Evolutionary conservation across 1,140 invertebrate species (phyloP).

Genomic region (Eueides isabella): DNA sequence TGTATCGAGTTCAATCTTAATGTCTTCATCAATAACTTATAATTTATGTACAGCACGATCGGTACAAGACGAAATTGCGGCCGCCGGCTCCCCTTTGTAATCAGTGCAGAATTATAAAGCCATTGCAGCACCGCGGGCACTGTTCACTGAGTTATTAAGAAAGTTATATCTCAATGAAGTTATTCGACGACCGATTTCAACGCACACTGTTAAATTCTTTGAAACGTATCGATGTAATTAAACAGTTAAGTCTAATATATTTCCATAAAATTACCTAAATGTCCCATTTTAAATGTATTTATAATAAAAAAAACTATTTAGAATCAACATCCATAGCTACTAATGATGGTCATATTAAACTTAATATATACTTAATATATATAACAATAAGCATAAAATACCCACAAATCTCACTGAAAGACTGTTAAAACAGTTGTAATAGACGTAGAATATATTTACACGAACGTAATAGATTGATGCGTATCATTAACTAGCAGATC

Average conservation of each 20-base stretch:
- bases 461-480: constrained; percentile 66
- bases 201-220: constrained; percentile 36
- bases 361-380: too few species aligned
- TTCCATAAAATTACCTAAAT: background rate
- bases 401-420: constrained; percentile 13
- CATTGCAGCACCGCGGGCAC: constrained; percentile 73
- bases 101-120: constrained; percentile 81
- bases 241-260: background rate
- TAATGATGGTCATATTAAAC: constrained; percentile 8
- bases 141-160: constrained; percentile 61
- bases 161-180: constrained; percentile 70
- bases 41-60: constrained; percentile 80
- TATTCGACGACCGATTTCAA: constrained; percentile 42
- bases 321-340: background rate
- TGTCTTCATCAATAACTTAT: constrained; percentile 82
- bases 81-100: constrained; percentile 80
- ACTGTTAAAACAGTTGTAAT: constrained; percentile 56
- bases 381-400: constrained; percentile 22
- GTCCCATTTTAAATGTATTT: background rate
- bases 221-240: constrained; percentile 20
- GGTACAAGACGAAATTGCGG: constrained; percentile 79
- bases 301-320: background rate
- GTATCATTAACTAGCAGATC: constrained; percentile 63
- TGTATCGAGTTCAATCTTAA: constrained; percentile 65
- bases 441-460: constrained; percentile 60